phyloP scores from a whole-genome alignment of 2,113 vertebrate genomes.

The Myocastor coypus region DNA sequence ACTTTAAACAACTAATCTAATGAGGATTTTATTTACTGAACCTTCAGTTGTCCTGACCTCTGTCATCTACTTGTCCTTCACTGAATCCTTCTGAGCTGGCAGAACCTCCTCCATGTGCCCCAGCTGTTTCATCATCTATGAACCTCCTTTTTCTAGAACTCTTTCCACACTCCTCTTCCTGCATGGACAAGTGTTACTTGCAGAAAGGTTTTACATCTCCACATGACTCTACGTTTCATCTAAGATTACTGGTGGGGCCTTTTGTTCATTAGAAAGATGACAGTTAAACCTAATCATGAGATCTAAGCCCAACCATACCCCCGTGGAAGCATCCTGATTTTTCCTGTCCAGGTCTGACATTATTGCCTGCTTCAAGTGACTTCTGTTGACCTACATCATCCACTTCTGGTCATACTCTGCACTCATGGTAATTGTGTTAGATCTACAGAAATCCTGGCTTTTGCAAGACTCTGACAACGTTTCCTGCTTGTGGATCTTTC shows the following conservation, averaged over 20 bases:
- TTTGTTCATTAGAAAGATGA: neutral
- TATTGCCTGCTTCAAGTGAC: neutral
- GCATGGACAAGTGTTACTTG: neutral
- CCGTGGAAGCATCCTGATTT: neutral
- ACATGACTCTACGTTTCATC: neutral
- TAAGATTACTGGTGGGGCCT: neutral
- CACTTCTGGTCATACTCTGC: neutral
- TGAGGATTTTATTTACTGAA: neutral
- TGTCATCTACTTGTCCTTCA: neutral
- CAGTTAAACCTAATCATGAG: too few species aligned
- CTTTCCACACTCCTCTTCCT: neutral
- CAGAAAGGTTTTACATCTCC: neutral
- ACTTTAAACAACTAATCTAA: neutral
- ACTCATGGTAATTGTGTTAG: neutral
- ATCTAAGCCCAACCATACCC: neutral
- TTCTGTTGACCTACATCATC: neutral
- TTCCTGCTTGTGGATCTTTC: neutral
- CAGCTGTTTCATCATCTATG: neutral
- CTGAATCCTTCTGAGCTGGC: neutral
- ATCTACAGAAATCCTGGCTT: neutral
- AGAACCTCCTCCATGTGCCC: neutral
- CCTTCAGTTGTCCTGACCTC: neutral
- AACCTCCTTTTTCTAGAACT: neutral
- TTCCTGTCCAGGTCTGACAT: accelerated
- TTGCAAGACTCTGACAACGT: neutral